phyloP scores from a whole-genome alignment of 2,888 invertebrate species.

The Conomelus anceps region DNA sequence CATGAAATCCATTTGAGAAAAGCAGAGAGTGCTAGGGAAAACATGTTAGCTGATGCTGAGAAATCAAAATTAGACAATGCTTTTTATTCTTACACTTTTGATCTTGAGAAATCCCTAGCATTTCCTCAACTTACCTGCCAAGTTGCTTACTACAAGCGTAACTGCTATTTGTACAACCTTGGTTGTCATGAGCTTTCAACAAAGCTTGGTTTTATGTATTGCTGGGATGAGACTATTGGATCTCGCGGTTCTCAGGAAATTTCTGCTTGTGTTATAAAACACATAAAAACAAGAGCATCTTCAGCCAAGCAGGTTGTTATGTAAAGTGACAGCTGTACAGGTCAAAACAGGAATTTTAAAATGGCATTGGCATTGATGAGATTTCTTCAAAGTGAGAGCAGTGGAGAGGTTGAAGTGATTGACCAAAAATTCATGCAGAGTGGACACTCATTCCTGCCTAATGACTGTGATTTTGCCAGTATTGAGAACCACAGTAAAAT shows the following conservation, averaged over 20 bases:
- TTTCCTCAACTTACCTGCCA: slow-evolving; percentile 10
- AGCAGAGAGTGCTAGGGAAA: slow-evolving; percentile 8
- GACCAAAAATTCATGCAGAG: slow-evolving; percentile 17
- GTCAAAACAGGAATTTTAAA: slow-evolving; percentile 17
- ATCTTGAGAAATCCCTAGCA: slow-evolving; percentile 18
- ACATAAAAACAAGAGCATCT: slow-evolving; percentile 3
- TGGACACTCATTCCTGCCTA: slow-evolving; percentile 18
- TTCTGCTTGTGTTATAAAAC: slow-evolving; percentile 9
- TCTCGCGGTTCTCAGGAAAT: slow-evolving; percentile 17
- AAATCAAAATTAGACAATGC: slow-evolving; percentile 5
- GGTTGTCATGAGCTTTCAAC: slow-evolving; percentile 17
- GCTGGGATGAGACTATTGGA: slow-evolving; percentile 9
- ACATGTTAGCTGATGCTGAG: background rate
- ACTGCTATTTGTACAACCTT: slow-evolving; percentile 19
- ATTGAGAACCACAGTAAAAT: slow-evolving; percentile 4
- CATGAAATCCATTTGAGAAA: slow-evolving; percentile 7
- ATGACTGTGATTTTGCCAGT: slow-evolving; percentile 13
- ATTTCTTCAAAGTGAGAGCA: slow-evolving; percentile 1
- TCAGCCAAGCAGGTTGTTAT: slow-evolving; percentile 5
- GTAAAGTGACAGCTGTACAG: slow-evolving; percentile 13
- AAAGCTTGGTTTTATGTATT: slow-evolving; percentile 14
- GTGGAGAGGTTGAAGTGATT: slow-evolving; percentile 1
- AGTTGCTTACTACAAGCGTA: slow-evolving; percentile 19
- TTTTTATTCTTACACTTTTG: slow-evolving; percentile 18
- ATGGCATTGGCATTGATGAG: slow-evolving; percentile 8